A percentile compares a stretch with the other conserved stretches of the same genome.
Conservation (phyloP, 1,140 invertebrate species). For the Drosophila suzukii region DNA sequence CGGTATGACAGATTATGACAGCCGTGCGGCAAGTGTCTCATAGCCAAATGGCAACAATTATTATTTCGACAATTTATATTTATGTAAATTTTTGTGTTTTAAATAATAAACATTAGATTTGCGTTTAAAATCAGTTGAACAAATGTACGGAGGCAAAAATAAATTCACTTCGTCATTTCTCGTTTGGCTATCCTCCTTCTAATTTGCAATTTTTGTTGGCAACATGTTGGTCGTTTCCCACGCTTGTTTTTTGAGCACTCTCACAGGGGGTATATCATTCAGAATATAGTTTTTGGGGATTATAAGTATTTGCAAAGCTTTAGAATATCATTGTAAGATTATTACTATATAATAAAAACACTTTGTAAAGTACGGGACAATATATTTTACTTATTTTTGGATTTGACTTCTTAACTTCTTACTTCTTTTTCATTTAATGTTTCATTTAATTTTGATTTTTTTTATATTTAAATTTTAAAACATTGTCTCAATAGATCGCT, state of each 20-base stretch:
- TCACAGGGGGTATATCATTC: not conserved
- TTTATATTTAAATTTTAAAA: too few species aligned
- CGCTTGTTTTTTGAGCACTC: conserved; percentile 45
- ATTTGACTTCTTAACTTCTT: too few species aligned
- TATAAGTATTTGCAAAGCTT: not conserved
- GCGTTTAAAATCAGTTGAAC: conserved; percentile 13
- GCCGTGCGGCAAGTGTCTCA: conserved; percentile 71
- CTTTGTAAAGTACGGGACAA: too few species aligned
- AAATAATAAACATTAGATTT: conserved; percentile 57
- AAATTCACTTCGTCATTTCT: conserved; percentile 72
- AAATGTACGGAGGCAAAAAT: conserved; percentile 48
- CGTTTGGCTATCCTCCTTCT: conserved; percentile 15
- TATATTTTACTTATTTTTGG: too few species aligned
- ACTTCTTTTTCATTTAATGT: too few species aligned
- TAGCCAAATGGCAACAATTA: conserved; percentile 31
- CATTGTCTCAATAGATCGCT: not conserved
- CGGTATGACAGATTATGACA: conserved; percentile 73
- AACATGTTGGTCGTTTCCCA: conserved; percentile 68
- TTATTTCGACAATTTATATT: conserved; percentile 43
- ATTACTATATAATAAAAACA: too few species aligned
- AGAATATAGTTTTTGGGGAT: not conserved
- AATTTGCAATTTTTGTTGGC: conserved; percentile 48
- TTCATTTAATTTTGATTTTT: not conserved
- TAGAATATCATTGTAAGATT: not conserved
- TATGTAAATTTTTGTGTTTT: conserved; percentile 57